phyloP scores from a whole-genome alignment of 1,140 invertebrate genomes.

The Fopius arisanus region DNA sequence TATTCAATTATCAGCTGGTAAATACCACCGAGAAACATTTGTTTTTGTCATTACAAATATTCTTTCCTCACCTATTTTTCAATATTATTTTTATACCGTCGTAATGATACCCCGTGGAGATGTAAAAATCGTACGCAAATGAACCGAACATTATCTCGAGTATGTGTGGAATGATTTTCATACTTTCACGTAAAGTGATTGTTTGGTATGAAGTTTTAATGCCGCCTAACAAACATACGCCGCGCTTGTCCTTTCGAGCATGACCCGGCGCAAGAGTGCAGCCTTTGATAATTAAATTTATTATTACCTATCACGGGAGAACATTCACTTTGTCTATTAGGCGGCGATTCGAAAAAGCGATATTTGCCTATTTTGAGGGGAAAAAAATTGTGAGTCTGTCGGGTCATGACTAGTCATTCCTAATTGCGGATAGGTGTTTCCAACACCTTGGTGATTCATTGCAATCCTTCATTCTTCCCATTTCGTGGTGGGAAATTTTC shows the following conservation, averaged over 20 bases:
- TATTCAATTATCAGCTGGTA: not conserved
- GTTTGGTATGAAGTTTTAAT: conserved; percentile 43
- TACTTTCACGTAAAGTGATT: conserved; percentile 65
- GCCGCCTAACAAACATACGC: not conserved
- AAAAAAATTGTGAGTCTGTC: not conserved
- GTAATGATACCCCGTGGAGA: not conserved
- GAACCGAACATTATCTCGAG: not conserved
- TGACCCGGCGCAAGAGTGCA: conserved; percentile 42
- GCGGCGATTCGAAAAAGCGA: not conserved
- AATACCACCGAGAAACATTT: not conserved
- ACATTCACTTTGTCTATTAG: not conserved
- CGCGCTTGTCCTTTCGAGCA: conserved; percentile 56
- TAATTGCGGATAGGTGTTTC: not conserved
- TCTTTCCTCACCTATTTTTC: conserved; percentile 4
- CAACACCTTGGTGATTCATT: not conserved
- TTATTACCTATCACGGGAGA: conserved; percentile 21
- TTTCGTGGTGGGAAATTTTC: not conserved
- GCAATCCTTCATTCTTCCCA: not conserved
- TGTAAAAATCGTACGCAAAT: not conserved
- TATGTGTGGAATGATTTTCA: conserved; percentile 56
- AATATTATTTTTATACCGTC: not conserved
- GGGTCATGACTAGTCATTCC: not conserved
- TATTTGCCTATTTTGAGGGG: not conserved
- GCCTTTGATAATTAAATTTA: conserved; percentile 62
- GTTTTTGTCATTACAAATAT: not conserved